Percentiles rank a stretch among this genome's conserved stretches.
Evolutionary conservation across 37 sponge, comb jelly and placozoan species (phyloP).

Genomic region (Cliona cf. orientalis): DNA sequence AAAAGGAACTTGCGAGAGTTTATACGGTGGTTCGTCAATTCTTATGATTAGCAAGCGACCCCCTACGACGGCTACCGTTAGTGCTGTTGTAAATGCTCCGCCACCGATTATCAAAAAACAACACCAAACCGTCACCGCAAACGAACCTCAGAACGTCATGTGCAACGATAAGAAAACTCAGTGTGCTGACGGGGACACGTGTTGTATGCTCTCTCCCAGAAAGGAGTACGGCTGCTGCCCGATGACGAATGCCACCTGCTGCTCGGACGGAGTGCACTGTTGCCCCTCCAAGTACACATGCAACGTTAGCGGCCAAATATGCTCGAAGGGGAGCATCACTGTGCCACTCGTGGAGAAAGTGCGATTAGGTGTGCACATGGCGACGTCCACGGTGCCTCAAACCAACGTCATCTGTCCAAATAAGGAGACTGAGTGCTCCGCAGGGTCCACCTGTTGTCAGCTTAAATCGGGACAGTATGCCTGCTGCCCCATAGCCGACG

Average conservation of each 20-base stretch:
- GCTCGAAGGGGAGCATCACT: slow-evolving; percentile 53
- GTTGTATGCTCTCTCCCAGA: slow-evolving; percentile 58
- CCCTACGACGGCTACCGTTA: too few relatives aligned
- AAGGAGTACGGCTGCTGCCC: slow-evolving; percentile 3
- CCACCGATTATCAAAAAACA: too few relatives aligned
- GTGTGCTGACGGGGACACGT: slow-evolving; percentile 79
- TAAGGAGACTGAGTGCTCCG: slow-evolving; percentile 59
- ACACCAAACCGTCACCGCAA: slow-evolving; percentile 4
- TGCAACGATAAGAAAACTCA: slow-evolving; percentile 65
- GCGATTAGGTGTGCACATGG: neutral
- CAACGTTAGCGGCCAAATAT: slow-evolving; percentile 34
- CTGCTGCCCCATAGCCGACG: slow-evolving; percentile 68
- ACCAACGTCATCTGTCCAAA: slow-evolving; percentile 55
- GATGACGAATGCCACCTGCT: slow-evolving; percentile 67
- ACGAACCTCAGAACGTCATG: neutral
- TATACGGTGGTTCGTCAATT: too few relatives aligned
- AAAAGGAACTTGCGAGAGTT: slow-evolving; percentile 58
- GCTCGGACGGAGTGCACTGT: slow-evolving; percentile 71
- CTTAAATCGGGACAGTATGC: slow-evolving; percentile 42
- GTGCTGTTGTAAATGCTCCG: too few relatives aligned
- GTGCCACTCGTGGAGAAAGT: too few relatives aligned
- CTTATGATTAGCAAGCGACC: too few relatives aligned
- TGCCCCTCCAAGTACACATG: slow-evolving; percentile 66
- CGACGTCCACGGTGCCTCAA: neutral
- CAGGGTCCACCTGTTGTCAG: slow-evolving; percentile 74